phyloP scores from a whole-genome alignment of 2,888 invertebrate species.

The Scaptomyza cyrtandrae region DNA sequence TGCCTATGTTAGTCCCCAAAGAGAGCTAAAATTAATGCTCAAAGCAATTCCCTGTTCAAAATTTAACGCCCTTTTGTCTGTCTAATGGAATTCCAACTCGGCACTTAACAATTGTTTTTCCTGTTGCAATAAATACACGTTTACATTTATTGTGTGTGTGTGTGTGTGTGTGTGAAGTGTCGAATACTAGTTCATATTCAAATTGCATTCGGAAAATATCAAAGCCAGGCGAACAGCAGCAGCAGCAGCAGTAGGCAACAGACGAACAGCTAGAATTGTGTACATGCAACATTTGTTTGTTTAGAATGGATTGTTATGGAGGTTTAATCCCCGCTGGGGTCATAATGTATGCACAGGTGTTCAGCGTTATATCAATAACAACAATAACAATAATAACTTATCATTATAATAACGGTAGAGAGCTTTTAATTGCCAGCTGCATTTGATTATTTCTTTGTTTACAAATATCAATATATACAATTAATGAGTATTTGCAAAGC shows the following conservation, averaged over 20 bases:
- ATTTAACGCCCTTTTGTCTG: conserved; percentile 6
- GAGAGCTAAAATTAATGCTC: not conserved
- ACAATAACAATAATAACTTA: conserved; percentile 26
- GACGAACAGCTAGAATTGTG: conserved; percentile 11
- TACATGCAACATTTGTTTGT: conserved; percentile 33
- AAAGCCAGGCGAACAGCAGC: conserved; percentile 18
- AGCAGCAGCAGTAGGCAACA: conserved; percentile 2
- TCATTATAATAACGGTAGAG: conserved; percentile 50
- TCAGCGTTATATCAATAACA: conserved; percentile 21
- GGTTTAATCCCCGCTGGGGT: conserved; percentile 14
- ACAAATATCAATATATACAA: conserved; percentile 40
- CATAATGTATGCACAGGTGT: conserved; percentile 61
- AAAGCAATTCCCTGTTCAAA: conserved; percentile 16
- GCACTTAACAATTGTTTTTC: conserved; percentile 21
- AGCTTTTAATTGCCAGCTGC: conserved; percentile 66
- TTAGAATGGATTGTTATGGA: conserved; percentile 27
- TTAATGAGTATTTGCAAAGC: conserved; percentile 55
- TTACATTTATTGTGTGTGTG: too few species aligned
- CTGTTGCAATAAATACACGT: not conserved
- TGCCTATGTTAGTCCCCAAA: not conserved
- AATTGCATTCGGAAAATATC: conserved; percentile 29
- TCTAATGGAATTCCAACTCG: conserved; percentile 33
- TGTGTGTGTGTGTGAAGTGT: not conserved
- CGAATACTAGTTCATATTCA: conserved; percentile 1
- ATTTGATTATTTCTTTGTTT: conserved; percentile 60